phyloP scores from a whole-genome alignment of 1,140 invertebrate species.

The Papilio helenus region DNA sequence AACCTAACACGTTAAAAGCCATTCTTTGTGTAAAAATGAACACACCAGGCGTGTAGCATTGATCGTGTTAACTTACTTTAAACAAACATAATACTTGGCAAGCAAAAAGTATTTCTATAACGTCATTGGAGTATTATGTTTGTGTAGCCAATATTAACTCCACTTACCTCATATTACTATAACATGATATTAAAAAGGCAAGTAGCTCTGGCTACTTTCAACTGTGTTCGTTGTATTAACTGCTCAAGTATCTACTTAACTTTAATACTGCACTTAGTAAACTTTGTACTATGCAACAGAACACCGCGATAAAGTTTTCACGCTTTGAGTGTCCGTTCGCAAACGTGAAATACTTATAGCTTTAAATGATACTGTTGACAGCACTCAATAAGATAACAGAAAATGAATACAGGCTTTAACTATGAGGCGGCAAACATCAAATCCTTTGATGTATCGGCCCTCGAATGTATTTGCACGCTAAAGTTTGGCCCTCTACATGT shows the following conservation, averaged over 20 bases:
- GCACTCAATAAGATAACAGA: background rate
- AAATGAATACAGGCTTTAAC: too few species aligned
- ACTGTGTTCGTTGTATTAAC: background rate
- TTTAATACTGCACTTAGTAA: slow-evolving; percentile 16
- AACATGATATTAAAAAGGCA: background rate
- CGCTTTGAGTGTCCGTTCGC: background rate
- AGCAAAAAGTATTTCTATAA: too few species aligned
- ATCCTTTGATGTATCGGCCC: too few species aligned
- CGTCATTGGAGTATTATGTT: background rate
- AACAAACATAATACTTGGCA: too few species aligned
- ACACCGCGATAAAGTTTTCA: slow-evolving; percentile 4
- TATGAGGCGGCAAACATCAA: too few species aligned
- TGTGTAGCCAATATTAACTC: background rate
- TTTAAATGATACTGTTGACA: background rate
- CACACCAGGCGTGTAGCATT: too few species aligned
- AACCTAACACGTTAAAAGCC: background rate
- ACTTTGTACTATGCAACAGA: slow-evolving; percentile 14
- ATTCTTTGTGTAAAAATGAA: too few species aligned
- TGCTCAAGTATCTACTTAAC: background rate
- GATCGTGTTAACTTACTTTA: too few species aligned
- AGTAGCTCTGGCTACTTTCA: background rate
- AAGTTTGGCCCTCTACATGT: too few species aligned
- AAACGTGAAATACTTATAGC: background rate
- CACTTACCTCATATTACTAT: background rate
- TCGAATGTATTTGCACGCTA: too few species aligned